phyloP scores from a whole-genome alignment of 2,797 vertebrate genomes.

The Amblyopsis hoosieri region DNA sequence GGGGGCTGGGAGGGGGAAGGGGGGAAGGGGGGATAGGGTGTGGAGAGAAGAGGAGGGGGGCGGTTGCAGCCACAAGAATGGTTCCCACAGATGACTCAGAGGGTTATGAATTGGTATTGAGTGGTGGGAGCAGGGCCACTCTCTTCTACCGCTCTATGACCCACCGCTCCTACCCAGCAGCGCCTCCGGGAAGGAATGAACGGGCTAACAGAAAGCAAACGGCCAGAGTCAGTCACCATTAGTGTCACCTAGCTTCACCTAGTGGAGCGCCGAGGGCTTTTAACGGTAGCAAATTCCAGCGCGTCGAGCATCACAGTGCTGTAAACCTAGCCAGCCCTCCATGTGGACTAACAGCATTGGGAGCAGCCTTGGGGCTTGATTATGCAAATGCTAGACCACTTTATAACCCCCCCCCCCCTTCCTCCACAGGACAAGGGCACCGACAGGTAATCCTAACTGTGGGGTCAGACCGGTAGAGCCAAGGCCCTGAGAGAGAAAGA shows the following conservation, averaged over 20 bases:
- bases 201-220: slow-evolving; percentile 55
- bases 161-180: slow-evolving; percentile 5
- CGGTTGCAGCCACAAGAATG: slow-evolving; percentile 25
- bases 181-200: slow-evolving; percentile 46
- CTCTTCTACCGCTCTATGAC: not conserved
- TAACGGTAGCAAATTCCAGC: slow-evolving; percentile 43
- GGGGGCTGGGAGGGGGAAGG: slow-evolving; percentile 2
- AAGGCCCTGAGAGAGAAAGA: slow-evolving; percentile 21
- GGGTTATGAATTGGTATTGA: slow-evolving; percentile 42
- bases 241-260: slow-evolving; percentile 43
- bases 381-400: slow-evolving; percentile 49
- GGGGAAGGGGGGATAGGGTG: slow-evolving; percentile 12
- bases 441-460: slow-evolving; percentile 40
- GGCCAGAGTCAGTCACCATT: slow-evolving; percentile 62
- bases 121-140: slow-evolving; percentile 27
- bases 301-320: slow-evolving; percentile 33
- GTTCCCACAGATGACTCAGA: slow-evolving; percentile 41
- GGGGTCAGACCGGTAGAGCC: slow-evolving; percentile 26
- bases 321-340: slow-evolving; percentile 35
- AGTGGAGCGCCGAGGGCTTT: slow-evolving; percentile 45
- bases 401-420: slow-evolving; percentile 6
- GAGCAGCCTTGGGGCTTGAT: slow-evolving; percentile 35
- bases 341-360: slow-evolving; percentile 42
- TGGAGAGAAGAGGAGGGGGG: not conserved
- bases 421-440: slow-evolving; percentile 6